Evolutionary conservation across 2,888 invertebrate genomes (phyloP).

Genomic region (Idaea straminata): DNA sequence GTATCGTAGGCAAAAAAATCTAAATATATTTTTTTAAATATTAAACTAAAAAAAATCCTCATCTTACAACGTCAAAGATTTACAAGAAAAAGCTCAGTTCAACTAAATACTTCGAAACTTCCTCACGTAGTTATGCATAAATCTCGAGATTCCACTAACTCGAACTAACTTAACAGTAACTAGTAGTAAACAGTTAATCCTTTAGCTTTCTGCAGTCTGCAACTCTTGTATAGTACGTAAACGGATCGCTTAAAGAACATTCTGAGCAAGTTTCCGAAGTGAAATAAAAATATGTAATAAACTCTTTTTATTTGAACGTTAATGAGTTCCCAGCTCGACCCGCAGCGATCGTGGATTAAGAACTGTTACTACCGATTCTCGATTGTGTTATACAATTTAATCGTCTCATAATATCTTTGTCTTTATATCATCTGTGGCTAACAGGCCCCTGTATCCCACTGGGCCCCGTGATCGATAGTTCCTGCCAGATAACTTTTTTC

Average conservation of each 20-base stretch:
- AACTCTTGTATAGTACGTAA: constrained; percentile 25
- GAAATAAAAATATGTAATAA: constrained; percentile 71
- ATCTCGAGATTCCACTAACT: background rate
- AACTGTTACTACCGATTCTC: constrained; percentile 32
- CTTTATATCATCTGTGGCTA: too few relatives aligned
- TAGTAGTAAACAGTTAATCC: background rate
- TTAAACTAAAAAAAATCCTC: background rate
- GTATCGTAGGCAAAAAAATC: too few relatives aligned
- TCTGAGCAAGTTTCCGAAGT: constrained; percentile 39
- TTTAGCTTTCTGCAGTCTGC: background rate
- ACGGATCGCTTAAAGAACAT: constrained; percentile 31
- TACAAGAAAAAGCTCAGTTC: background rate
- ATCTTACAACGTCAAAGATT: background rate
- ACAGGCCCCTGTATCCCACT: too few relatives aligned
- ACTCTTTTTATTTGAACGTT: constrained; percentile 61
- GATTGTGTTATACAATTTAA: constrained; percentile 10
- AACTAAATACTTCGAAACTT: background rate
- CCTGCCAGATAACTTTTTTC: too few relatives aligned
- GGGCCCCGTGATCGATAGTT: too few relatives aligned
- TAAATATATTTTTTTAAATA: too few relatives aligned
- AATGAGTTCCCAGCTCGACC: constrained; percentile 62
- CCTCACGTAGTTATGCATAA: background rate
- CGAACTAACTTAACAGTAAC: background rate
- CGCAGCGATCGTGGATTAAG: constrained; percentile 59
- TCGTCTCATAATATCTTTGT: background rate